Evolutionary conservation across 2,797 vertebrate species (phyloP), one percentile per base, ranked within the genome.

Genomic region (Falco naumanni): DNA sequence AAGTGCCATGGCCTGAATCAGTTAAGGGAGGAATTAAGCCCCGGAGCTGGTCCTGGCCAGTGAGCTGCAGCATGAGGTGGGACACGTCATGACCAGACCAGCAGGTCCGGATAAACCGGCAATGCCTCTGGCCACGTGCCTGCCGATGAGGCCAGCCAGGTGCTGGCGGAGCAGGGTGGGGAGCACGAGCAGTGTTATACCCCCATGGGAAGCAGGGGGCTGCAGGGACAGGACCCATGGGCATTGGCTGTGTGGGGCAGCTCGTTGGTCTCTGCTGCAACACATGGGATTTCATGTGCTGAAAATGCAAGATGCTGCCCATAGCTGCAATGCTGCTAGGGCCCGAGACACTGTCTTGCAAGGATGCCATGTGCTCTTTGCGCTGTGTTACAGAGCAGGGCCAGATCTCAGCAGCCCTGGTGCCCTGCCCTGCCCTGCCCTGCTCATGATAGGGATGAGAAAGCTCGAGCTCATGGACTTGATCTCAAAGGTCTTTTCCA

Each of bases 161-260:
- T 28, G 61, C 41, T 72, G 54, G 47, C 4, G 14, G 56, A 65
- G 51, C 1, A 1, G 61, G 64, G 10, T n/a, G 69, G 50, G 50
- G 74, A 84, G 56, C 19, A 10, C 3, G 8, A 71, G 50, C 39
- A 16, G 22, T 2, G 2, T 33, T 37, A 10, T 19, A 28, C 10
- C 50, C 50, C 20, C 0, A 2, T 0, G 50, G 57, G 76, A 41
- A 65, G 8, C 11, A 28, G 48, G 24, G 13, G 19, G 7, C 28
- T 65, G 41, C 1, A 5, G 31, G 21, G 10, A 26, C 0, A 10
- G 68, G 31, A 31, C 0, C 0, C 6, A 9, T 15, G 26, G 31
- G 28, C 16, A 13, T 3, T 1, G 3, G 24, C 22, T 13, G 5
- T 3, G 0, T 0, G 3, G 29, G 31, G 20, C 1, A 2, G 10